Conservation (phyloP, 2,113 vertebrate species). For the Oryzias celebensis region DNA sequence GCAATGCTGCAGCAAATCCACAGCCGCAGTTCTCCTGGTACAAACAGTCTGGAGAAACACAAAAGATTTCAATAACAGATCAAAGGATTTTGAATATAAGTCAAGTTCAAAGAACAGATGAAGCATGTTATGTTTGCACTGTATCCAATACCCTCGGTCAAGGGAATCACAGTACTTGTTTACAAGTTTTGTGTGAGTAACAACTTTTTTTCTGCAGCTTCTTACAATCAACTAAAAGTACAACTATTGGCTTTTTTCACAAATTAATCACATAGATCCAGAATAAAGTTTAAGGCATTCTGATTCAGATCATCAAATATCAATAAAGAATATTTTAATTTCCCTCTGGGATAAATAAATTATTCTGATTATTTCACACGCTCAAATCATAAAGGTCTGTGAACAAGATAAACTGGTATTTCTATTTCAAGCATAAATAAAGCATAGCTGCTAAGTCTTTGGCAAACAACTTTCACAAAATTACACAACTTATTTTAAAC, state of each 20-base stretch:
- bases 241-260: no score
- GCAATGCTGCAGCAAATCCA: slow-evolving; percentile 50
- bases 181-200: slow-evolving; percentile 69
- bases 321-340: no score
- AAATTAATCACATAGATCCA: not conserved
- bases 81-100: fast-evolving
- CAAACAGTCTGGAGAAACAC: not conserved
- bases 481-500: no score
- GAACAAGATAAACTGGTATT: no score
- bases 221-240: not conserved
- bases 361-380: no score
- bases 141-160: slow-evolving; percentile 23
- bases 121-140: slow-evolving; percentile 55
- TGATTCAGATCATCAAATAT: no score
- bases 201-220: not conserved
- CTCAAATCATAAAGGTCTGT: no score
- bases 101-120: slow-evolving; percentile 7
- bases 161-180: slow-evolving; percentile 17
- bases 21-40: slow-evolving; percentile 24
- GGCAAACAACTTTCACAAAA: no score
- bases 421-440: no score
- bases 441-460: no score
- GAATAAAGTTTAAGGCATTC: no score
- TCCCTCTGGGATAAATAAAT: no score
- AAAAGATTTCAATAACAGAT: fast-evolving